A percentile compares a stretch with the other conserved stretches of the same genome.
These are phyloP conservation scores for Sebastes iracundus DNA, from an alignment of 2,797 vertebrate species.

Conservation along the genomic window DNA sequence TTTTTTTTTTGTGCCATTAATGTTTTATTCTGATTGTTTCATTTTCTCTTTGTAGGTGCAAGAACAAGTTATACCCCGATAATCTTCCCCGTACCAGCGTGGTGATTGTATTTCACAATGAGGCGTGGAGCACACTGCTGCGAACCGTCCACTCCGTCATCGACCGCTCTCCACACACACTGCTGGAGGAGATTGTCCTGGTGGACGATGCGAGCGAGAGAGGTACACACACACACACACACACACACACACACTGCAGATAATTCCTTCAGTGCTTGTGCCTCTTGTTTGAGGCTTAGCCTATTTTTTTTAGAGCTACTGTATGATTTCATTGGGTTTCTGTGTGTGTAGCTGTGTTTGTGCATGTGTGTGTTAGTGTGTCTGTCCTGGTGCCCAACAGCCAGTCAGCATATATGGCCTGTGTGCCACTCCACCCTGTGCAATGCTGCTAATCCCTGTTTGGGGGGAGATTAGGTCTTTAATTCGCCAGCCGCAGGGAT, in stretches of 20 bases:
- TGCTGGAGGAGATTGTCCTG: constrained; percentile 95
- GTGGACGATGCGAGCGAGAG: constrained; percentile 98
- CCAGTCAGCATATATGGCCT: constrained; percentile 41
- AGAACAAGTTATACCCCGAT: constrained; percentile 96
- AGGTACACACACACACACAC: constrained; percentile 80
- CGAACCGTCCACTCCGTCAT: constrained; percentile 97
- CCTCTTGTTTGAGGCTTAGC: constrained; percentile 65
- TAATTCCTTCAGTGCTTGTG: constrained; percentile 51
- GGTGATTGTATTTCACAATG: constrained; percentile 98
- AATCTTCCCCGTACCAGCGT: constrained; percentile 96
- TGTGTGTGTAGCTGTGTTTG: not conserved
- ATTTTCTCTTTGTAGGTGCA: constrained; percentile 85
- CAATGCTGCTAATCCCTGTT: constrained; percentile 77
- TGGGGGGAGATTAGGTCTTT: constrained; percentile 79
- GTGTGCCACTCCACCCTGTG: constrained; percentile 59
- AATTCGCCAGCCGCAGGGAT: constrained; percentile 76
- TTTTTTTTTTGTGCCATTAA: not conserved
- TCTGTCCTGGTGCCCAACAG: constrained; percentile 7
- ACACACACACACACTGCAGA: constrained; percentile 11
- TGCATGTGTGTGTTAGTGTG: constrained; percentile 11
- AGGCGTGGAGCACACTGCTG: constrained; percentile 97
- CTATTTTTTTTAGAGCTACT: constrained; percentile 58
- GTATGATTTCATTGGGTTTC: constrained; percentile 37
- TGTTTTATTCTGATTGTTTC: not conserved
- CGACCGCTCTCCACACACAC: constrained; percentile 92